phyloP scores from a whole-genome alignment of 2,888 invertebrate genomes.

The Drosophila ustulata region DNA sequence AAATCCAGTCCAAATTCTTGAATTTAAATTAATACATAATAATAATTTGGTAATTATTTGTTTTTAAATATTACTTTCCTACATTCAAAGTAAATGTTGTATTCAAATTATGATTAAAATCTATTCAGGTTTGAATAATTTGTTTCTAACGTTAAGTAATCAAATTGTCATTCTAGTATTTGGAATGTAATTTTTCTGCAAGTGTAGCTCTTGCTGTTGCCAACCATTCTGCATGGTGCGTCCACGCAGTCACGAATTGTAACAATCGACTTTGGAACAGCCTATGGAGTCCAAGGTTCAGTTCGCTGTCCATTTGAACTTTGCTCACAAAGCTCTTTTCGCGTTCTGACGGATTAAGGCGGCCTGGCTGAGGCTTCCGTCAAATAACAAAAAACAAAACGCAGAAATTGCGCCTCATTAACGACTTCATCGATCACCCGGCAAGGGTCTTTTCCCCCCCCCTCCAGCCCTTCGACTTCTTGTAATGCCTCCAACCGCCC shows the following conservation, averaged over 20 bases:
- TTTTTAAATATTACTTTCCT: too few relatives aligned
- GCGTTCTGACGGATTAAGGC: conserved; percentile 49
- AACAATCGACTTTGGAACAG: conserved; percentile 12
- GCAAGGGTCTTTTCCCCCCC: conserved; percentile 6
- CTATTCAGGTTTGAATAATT: conserved; percentile 7
- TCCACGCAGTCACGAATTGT: conserved; percentile 30
- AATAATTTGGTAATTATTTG: too few relatives aligned
- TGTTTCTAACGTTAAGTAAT: background rate
- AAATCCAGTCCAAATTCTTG: too few relatives aligned
- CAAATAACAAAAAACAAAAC: conserved; percentile 32
- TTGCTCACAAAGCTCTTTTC: conserved; percentile 49
- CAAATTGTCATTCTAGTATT: too few relatives aligned
- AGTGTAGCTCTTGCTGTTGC: background rate
- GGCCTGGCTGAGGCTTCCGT: conserved; percentile 36
- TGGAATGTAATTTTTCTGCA: too few relatives aligned
- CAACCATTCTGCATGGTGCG: conserved; percentile 2
- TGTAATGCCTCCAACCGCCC: background rate
- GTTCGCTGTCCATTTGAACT: conserved; percentile 53
- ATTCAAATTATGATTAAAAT: too few relatives aligned
- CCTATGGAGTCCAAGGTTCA: conserved; percentile 64
- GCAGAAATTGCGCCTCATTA: conserved; percentile 58
- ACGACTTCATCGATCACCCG: conserved; percentile 65
- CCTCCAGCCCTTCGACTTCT: background rate
- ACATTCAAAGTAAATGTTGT: too few relatives aligned
- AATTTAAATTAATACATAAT: too few relatives aligned